Evolutionary conservation across 2,797 vertebrate species (phyloP).

Genomic region (Eulemur coronatus): DNA sequence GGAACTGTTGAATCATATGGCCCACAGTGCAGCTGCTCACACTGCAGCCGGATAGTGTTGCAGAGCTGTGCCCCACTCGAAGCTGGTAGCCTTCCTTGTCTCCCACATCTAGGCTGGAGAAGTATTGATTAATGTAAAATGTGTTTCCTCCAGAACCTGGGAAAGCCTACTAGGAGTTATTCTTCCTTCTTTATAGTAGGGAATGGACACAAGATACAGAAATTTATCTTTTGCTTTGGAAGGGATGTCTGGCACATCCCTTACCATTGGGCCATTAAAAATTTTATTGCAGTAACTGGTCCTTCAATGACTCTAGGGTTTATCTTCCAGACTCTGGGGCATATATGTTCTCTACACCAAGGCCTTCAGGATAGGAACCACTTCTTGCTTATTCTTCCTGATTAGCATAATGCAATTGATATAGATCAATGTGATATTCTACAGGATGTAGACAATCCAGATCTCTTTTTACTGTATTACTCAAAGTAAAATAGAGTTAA

Average conservation of each 20-base stretch:
- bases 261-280: not conserved
- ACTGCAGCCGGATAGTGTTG: not conserved
- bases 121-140: not conserved
- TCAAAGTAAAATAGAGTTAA: not conserved
- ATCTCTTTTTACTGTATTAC: not conserved
- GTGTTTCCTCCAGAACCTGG: not conserved
- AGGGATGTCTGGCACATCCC: not conserved
- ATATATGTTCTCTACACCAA: not conserved
- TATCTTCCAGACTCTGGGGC: not conserved
- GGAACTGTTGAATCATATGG: not conserved
- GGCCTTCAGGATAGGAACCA: not conserved
- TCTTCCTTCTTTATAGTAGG: not conserved
- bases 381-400: not conserved
- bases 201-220: not conserved
- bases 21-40: not conserved
- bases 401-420: not conserved
- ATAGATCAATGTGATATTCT: not conserved
- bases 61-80: not conserved
- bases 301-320: not conserved
- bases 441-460: not conserved
- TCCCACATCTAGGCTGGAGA: not conserved
- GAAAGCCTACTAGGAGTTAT: not conserved
- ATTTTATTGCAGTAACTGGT: not conserved
- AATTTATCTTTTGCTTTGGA: not conserved
- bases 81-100: not conserved